Evolutionary conservation across 2,797 vertebrate genomes (phyloP), one percentile per base, ranked within the genome.

Genomic region (Melanitta fusca): DNA sequence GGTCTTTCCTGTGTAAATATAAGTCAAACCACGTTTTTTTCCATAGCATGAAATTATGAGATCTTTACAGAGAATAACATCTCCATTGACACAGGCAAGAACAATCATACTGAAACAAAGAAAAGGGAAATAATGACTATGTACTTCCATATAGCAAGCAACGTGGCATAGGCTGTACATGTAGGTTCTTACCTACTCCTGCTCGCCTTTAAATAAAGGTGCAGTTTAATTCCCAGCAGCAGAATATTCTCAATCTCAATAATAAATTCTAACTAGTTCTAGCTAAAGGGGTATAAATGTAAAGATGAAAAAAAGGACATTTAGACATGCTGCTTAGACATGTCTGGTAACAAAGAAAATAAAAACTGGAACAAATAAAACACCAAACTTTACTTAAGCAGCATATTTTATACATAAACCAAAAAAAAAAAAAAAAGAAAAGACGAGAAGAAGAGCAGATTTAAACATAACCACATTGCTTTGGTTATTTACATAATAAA

Each of bases 401-500:
- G 78, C 47, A 32, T 28, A 66, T 86, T 91, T 93, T 80, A 93
- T 74, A 78, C 16, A 38, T 7, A 81, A 92, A 79, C 60, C 66
- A 22, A 39, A 73, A 43, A 34, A 77, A 58, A 36, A 39, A 57
- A 34, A 30, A 57, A 66, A 30, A 3, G 6, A 5, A 30, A 66
- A 41, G 49, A 41, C 43, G 43, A 21, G 21, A 54, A 8, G 27
- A 79, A 3, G 2, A 80, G 43, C 43, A 45, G 19, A 60, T 54
- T 94, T 92, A 90, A 93, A 85, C 39, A 78, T 12, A 84, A 94
- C 36, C 68, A 73, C 53, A 28, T 57, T 70, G 65, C 80, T 89
- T 47, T 41, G 78, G 92, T 82, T 95, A 89, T 96, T 95, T 75
- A 95, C 89, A 79, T 56, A 61, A 89, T 73, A 85, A 91, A 89